Base-by-base conservation (phyloP, 2,888 invertebrate genomes). In the Mythimna albipuncta region DNA sequence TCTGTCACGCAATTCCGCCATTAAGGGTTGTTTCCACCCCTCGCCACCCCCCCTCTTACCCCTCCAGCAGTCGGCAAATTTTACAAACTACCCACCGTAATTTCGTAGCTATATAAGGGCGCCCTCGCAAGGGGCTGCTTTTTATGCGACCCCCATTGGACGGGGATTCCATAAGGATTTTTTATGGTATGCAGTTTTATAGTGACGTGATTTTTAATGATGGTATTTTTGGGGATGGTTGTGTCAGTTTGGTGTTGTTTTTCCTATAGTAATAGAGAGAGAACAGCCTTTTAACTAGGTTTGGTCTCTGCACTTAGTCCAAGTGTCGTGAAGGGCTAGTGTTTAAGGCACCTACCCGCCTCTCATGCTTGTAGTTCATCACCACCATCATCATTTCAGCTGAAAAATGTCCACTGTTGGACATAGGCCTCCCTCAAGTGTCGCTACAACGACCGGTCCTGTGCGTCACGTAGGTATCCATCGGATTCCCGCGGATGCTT, bases 1-100 rank as follows among this genome's bases (percentile, higher is more conserved):
- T 94, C 93, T 94, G 96, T 95, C 96, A 96, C 96, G 96, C 96
- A 92, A 96, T 96, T 87, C 93, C 89, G 92, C 96, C 96, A 96
- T 96, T 96, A 96, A 92, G 95, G 94, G 94, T 93, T 92, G 95
- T 93, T 93, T 90, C 87, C 76, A 82, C 82, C 88, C 85, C 79
- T 69, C 77, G 91, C 89, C 85, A 66, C 78, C 78, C 87, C 81
- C 50, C 71, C 72, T 41, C 69, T 59, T 38, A 41, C 74, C 77
- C 84, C 75, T 62, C 76, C 81, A 85, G 87, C 87, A 85, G 89
- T 91, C 94, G 94, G 95, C 95, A 91, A 96, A 95, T 95, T 96
- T 95, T 91, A 94, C 92, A 94, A 94, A 94, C 95, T 94, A 94
- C 95, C 95, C 94, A 90, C 88, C 89, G 92, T 94, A 93, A 93